Evolutionary conservation across 2,113 vertebrate genomes (phyloP), one percentile per base, ranked within the genome.

Genomic region (Alectura lathami): DNA sequence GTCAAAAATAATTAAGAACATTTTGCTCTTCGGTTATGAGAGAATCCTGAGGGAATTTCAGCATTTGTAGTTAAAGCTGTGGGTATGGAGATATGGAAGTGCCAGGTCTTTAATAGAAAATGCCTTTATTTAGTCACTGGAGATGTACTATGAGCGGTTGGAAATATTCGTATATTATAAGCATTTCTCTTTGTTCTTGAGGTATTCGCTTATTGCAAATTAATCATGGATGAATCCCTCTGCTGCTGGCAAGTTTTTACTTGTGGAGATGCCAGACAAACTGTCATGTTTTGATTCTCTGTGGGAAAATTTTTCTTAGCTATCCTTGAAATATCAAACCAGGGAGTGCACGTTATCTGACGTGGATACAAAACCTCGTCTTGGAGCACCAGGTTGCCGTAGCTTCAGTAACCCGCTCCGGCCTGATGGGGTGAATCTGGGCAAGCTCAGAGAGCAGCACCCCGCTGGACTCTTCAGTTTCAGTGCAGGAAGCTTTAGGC

Each of bases 181-280:
- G 54, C 54, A 38, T 87, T 86, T 83, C 8, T 86, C 63, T 73
- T 89, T 86, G 59, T 93, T 89, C 60, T 89, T 86, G 79, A 91
- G 79, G 51, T 93, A 77, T 91, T 93, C 2, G 2, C 64, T 43
- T 90, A 48, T 90, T 91, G 51, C 83, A 75, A 26, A 69, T 93
- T 83, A 93, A 86, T 95, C 83, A 84, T 42, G 79, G 94, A 72
- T 91, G 79, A 91, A 86, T 90, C 68, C 66, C 91, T 59, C 59
- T 68, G 83, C 91, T 80, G 23, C 64, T 86, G 56, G 93, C 91
- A 91, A 89, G 95, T 90, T 95, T 90, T 89, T 83, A 67, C 82
- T 94, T 90, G 91, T 73, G 83, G 66, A 47, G 56, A 93, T 86
- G 83, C 90, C 94, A 95, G 89, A 70, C 85, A 91, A 88, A 90